phyloP scores from a whole-genome alignment of 2,113 vertebrate species.

The Pseudorhombus dupliciocellatus region DNA sequence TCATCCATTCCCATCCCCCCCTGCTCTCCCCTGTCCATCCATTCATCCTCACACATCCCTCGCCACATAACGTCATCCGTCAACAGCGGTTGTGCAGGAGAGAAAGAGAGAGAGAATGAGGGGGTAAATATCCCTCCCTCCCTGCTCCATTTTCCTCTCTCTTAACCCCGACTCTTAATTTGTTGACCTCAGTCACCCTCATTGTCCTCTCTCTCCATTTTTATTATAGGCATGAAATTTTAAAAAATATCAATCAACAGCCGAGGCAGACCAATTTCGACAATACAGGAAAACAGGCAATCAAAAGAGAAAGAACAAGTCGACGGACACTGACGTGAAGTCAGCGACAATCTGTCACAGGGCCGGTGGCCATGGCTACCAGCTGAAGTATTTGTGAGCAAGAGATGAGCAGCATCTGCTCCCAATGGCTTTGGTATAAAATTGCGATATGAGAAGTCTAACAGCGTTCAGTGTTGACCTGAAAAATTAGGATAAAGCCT shows the following conservation, averaged over 20 bases:
- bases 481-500: neutral
- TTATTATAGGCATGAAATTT: too few species aligned
- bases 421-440: too few species aligned
- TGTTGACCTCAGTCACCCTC: neutral
- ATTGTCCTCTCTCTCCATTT: neutral
- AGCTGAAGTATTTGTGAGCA: neutral
- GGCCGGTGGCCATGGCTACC: neutral
- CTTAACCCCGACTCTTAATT: neutral
- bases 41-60: slow-evolving; percentile 61
- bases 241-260: neutral
- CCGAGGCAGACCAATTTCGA: too few species aligned
- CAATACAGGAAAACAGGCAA: too few species aligned
- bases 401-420: neutral
- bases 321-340: too few species aligned
- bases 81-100: slow-evolving; percentile 44
- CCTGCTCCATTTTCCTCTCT: neutral
- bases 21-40: slow-evolving; percentile 43
- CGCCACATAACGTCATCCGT: slow-evolving; percentile 61
- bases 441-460: too few species aligned
- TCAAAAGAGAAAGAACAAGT: too few species aligned
- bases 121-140: neutral
- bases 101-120: neutral
- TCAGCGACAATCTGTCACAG: neutral
- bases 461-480: neutral
- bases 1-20: slow-evolving; percentile 39